Conservation (phyloP, 2,888 invertebrate genomes). For the Chrysina gloriosa region DNA sequence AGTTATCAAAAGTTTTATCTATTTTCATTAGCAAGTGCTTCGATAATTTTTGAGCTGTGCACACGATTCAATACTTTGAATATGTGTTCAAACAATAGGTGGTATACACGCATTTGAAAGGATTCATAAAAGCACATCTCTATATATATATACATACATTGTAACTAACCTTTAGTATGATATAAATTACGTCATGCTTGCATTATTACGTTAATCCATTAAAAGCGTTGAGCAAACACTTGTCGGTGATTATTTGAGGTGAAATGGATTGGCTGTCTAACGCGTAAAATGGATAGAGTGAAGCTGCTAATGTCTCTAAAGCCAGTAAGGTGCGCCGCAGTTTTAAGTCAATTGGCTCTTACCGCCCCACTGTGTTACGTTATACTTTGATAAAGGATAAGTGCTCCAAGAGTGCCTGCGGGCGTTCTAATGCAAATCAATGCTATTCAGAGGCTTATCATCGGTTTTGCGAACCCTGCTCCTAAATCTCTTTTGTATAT, state of each 20-base stretch:
- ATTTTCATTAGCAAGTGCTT: background rate
- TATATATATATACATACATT: background rate
- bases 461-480: constrained; percentile 51
- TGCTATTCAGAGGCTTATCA: constrained; percentile 61
- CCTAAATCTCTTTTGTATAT: background rate
- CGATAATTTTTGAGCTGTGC: background rate
- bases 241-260: constrained; percentile 10
- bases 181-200: background rate
- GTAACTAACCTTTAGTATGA: background rate
- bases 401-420: constrained; percentile 44
- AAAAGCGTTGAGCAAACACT: constrained; percentile 26
- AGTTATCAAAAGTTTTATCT: background rate
- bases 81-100: no score
- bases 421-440: constrained; percentile 63
- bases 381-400: constrained; percentile 54
- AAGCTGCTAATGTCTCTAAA: constrained; percentile 17
- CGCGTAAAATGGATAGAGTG: constrained; percentile 27
- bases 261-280: constrained; percentile 34
- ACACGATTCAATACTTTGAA: no score
- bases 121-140: no score
- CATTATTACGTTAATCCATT: constrained; percentile 16
- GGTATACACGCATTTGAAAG: no score
- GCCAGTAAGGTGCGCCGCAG: constrained; percentile 32
- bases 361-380: constrained; percentile 55
- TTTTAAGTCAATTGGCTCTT: constrained; percentile 50